phyloP scores from a whole-genome alignment of 2,888 invertebrate species.

The Dolomedes plantarius region DNA sequence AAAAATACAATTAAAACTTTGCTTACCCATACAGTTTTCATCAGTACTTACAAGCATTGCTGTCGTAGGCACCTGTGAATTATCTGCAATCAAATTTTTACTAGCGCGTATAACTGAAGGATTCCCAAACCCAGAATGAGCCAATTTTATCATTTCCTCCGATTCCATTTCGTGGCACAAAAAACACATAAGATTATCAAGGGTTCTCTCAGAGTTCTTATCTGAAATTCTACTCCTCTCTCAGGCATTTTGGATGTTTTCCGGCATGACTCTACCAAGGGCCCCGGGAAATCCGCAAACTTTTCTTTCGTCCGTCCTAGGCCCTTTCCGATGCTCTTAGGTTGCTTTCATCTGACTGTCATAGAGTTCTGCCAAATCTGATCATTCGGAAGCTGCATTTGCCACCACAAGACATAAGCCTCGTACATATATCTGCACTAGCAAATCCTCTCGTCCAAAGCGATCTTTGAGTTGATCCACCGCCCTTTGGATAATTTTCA shows the following conservation, averaged over 20 bases:
- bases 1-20: no score
- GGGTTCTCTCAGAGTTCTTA: not conserved
- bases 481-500: not conserved
- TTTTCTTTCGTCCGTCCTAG: not conserved
- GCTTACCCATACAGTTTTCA: no score
- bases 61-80: no score
- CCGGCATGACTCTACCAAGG: conserved; percentile 1
- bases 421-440: not conserved
- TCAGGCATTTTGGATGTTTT: not conserved
- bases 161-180: not conserved
- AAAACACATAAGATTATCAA: not conserved
- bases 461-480: not conserved
- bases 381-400: not conserved
- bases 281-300: not conserved
- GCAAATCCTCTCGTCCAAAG: not conserved
- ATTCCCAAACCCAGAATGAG: no score
- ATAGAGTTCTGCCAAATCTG: not conserved
- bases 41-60: no score
- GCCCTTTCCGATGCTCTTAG: not conserved
- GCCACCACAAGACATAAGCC: not conserved
- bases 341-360: not conserved
- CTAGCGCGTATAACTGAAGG: no score
- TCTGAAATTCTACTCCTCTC: not conserved
- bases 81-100: no score
- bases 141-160: not conserved